Percentiles rank a stretch among this genome's conserved stretches.
These are phyloP conservation scores for Triplophysa siluroides DNA, from an alignment of 2,113 vertebrate genomes.

Conservation along the genomic window DNA sequence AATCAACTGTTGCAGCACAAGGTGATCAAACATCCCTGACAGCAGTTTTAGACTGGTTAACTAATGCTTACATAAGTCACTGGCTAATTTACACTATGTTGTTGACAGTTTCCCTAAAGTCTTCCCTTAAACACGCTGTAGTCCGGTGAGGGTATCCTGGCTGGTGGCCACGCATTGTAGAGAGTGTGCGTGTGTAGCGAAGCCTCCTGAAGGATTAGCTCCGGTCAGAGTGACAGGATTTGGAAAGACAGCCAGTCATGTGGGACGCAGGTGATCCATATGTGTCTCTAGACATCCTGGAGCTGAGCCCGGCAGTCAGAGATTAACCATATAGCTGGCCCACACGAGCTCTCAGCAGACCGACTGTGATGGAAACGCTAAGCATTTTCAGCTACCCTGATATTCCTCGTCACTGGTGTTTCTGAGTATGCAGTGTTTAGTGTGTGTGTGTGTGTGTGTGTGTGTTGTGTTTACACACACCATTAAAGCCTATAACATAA, in stretches of 20 bases:
- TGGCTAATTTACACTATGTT: background rate
- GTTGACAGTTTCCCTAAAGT: background rate
- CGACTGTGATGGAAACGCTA: conserved; percentile 29
- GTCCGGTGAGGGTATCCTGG: conserved; percentile 4
- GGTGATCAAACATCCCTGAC: conserved; percentile 3
- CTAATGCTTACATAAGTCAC: background rate
- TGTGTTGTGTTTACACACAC: background rate
- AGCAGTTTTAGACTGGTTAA: background rate
- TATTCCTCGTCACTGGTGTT: conserved; percentile 45
- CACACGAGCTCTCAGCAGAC: background rate
- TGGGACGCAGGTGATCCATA: conserved; percentile 30
- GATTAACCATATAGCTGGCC: conserved; percentile 2
- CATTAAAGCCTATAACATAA: conserved; percentile 19
- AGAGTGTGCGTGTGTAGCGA: background rate
- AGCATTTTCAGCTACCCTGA: conserved; percentile 52
- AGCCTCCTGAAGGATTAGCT: background rate
- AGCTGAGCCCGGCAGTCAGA: conserved; percentile 7
- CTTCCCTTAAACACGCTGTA: conserved; percentile 25
- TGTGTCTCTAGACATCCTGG: conserved; percentile 20
- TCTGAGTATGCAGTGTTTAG: conserved; percentile 62
- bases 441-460: conserved; percentile 21
- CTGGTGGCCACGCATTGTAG: background rate
- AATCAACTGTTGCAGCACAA: background rate
- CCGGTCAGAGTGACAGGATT: conserved; percentile 20
- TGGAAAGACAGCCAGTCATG: conserved; percentile 13